Conservation (phyloP, 2,888 invertebrate species). For the Agrochola lychnidis region DNA sequence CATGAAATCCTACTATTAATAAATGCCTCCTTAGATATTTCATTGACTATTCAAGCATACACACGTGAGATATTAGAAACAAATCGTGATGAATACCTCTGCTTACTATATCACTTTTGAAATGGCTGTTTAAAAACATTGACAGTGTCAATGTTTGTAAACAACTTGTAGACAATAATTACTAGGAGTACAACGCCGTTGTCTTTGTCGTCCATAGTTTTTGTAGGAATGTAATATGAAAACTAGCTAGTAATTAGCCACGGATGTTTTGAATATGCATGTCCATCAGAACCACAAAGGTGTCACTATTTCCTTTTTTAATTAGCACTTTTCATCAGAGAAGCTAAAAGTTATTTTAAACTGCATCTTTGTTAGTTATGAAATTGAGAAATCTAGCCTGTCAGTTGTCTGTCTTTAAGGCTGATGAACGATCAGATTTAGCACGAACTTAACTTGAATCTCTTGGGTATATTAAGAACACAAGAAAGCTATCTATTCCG, state of each 20-base stretch:
- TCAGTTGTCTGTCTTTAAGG: neutral
- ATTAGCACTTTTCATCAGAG: neutral
- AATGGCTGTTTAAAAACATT: neutral
- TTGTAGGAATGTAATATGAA: slow-evolving; percentile 1
- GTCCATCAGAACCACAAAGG: neutral
- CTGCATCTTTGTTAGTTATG: neutral
- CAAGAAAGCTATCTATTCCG: neutral
- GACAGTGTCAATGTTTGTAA: slow-evolving; percentile 32
- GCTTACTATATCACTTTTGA: neutral
- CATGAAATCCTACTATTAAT: neutral
- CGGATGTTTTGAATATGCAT: neutral
- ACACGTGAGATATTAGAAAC: slow-evolving; percentile 14
- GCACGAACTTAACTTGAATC: neutral
- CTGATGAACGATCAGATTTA: neutral
- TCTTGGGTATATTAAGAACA: neutral
- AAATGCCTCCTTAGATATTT: neutral
- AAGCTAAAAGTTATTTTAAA: neutral
- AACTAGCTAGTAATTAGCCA: neutral
- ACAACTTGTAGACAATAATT: slow-evolving; percentile 36
- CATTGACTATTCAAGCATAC: neutral
- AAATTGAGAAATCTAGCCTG: neutral
- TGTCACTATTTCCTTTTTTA: neutral
- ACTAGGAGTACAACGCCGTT: neutral
- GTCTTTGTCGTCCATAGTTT: neutral
- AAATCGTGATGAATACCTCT: neutral